These are phyloP conservation scores for Tragulus kanchil DNA, from an alignment of 2,113 vertebrate species.

Conservation along the genomic window DNA sequence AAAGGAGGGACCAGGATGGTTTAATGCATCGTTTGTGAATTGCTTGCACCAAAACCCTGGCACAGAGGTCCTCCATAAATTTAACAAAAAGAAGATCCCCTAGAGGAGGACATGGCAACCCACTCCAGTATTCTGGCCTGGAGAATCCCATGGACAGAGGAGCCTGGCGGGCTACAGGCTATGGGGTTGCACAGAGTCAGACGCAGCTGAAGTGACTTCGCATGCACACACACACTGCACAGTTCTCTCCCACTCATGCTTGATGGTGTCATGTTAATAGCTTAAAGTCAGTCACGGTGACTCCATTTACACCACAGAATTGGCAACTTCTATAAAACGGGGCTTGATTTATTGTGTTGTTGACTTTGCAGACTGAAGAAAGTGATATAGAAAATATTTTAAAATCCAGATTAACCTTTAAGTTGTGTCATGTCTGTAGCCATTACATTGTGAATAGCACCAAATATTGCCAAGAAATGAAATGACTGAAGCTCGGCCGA, in stretches of 20 bases:
- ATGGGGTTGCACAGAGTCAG: neutral
- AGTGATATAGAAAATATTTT: neutral
- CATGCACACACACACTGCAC: neutral
- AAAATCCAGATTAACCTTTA: conserved; percentile 22
- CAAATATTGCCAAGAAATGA: neutral
- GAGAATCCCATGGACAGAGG: neutral
- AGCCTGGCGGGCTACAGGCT: neutral
- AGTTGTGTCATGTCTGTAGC: neutral
- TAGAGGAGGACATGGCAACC: neutral
- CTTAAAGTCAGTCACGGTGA: neutral
- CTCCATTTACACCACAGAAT: neutral
- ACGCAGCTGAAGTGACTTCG: neutral
- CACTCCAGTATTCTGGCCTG: neutral
- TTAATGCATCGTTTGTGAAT: neutral
- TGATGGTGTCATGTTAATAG: neutral
- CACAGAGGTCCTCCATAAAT: neutral
- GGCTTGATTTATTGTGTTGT: neutral
- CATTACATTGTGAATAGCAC: neutral
- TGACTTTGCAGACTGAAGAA: conserved; percentile 4
- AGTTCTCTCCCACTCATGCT: neutral
- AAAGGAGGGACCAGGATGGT: neutral
- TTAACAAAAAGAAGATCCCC: neutral
- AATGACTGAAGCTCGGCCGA: neutral
- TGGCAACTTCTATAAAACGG: neutral
- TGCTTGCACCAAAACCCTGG: neutral